phyloP scores from a whole-genome alignment of 2,888 invertebrate genomes.

The Troides aeacus region DNA sequence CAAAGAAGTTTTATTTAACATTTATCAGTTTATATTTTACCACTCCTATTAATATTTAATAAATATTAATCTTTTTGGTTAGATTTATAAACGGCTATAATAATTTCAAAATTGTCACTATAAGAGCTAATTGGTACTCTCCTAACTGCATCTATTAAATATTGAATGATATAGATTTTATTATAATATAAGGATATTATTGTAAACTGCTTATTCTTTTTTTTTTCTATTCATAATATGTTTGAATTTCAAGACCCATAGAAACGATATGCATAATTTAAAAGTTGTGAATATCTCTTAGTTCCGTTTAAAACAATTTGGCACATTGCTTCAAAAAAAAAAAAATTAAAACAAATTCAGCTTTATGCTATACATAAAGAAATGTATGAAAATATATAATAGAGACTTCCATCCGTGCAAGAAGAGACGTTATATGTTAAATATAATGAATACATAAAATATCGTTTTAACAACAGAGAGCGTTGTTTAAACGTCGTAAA shows the following conservation, averaged over 20 bases:
- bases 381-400: too few relatives aligned
- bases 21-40: not conserved
- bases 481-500: not conserved
- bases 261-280: conserved; percentile 25
- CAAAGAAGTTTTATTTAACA: not conserved
- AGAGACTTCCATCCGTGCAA: not conserved
- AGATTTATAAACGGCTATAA: not conserved
- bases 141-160: conserved; percentile 23
- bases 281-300: not conserved
- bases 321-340: conserved; percentile 21
- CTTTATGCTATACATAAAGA: not conserved
- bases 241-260: conserved; percentile 9
- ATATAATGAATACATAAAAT: not conserved
- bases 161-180: conserved; percentile 15
- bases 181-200: conserved; percentile 19
- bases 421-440: not conserved
- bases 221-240: not conserved
- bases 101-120: conserved; percentile 19
- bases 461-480: not conserved
- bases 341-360: not conserved
- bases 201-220: conserved; percentile 11
- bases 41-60: not conserved
- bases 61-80: not conserved
- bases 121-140: conserved; percentile 22
- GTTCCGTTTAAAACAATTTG: conserved; percentile 20